Percentiles rank a stretch among this genome's conserved stretches.
Evolutionary conservation across 1,140 invertebrate species (phyloP).

Genomic region (Cryptotermes secundus): DNA sequence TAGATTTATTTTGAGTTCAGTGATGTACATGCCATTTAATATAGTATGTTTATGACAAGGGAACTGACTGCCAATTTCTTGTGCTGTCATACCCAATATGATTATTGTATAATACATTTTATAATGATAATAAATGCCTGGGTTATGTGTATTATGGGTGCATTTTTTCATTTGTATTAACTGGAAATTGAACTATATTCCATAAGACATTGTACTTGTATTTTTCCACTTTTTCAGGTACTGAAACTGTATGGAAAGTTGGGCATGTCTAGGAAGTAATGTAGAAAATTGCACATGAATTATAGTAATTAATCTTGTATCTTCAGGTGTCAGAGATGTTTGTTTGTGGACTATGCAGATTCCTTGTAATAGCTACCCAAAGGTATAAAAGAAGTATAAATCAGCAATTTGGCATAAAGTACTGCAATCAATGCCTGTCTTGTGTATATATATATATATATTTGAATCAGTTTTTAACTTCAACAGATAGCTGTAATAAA

Average conservation of each 20-base stretch:
- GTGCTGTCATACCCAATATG: background rate
- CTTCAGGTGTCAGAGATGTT: background rate
- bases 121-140: slow-evolving; percentile 6
- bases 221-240: slow-evolving; percentile 14
- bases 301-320: background rate
- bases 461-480: background rate
- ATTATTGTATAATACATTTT: background rate
- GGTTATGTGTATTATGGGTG: background rate
- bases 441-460: background rate
- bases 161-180: background rate
- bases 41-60: background rate
- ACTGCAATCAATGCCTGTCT: background rate
- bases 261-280: background rate
- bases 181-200: background rate
- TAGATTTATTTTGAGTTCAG: background rate
- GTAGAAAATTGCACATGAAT: background rate
- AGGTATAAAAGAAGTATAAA: no score
- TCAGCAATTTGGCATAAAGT: background rate
- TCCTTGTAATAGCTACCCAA: background rate
- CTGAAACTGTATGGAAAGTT: background rate
- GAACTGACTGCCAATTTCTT: background rate
- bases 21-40: background rate
- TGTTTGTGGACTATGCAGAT: background rate
- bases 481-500: background rate
- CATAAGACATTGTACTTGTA: background rate